Base-by-base conservation (phyloP, 2,113 vertebrate genomes). In the Oryzias woworae region DNA sequence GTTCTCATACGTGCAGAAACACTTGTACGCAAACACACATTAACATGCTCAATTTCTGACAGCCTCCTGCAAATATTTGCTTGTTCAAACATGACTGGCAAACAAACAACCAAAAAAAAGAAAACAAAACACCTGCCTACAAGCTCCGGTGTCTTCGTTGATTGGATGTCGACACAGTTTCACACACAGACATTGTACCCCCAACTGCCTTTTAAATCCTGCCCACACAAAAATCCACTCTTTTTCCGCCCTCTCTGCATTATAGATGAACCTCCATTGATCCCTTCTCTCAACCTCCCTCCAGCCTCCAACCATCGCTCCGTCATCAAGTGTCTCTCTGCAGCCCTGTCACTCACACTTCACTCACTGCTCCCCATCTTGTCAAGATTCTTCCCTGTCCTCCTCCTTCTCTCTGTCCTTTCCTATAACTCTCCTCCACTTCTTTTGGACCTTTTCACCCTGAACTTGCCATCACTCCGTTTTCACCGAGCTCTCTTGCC, bases 181-280 rank as follows among this genome's bases (percentile, higher is more conserved):
- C 53, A 44, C 28, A 53, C 62, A 52, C 45, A 58, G n/a, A 70
- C 36, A 49, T 53, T 79, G 78, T 24, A 69, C 53, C 68, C 53
- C 48, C 71, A 12, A 56, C 49, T 3, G 8, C 13, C 1, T 74
- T 77, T 77, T 59, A 58, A 80, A 63, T 69, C 70, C 66, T 62
- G 26, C 73, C 66, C 66, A 69, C 81, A 79, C 79, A 73, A 59
- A 80, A 59, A 80, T 62, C 57, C 75, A 58, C 77, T 52, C 61
- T 46, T 73, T 70, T 62, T 45, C 68, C 72, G 74, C 77, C 63
- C 76, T 78, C 71, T 74, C 75, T 89, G 81, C 85, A 90, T 89
- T 90, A 90, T 89, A 88, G 84, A 90, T 87, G 80, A 88, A 87
- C 75, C 85, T 86, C 72, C 63, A 88, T 90, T 66, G 85, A 90